Conservation (phyloP, 2,888 invertebrate species). For the Nomada ruficornis region DNA sequence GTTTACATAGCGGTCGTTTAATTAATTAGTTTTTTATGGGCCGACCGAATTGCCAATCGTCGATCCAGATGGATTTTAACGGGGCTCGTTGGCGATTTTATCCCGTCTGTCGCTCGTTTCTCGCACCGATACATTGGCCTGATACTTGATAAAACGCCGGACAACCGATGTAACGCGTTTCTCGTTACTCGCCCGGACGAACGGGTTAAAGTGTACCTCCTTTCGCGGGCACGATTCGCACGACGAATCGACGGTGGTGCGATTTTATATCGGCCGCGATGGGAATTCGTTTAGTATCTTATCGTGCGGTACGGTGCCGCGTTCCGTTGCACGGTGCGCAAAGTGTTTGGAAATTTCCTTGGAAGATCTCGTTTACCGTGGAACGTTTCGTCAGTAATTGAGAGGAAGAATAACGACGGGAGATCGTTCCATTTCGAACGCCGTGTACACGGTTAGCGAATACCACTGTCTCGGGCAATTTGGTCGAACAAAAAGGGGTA, state of each 20-base stretch:
- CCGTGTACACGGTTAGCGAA: slow-evolving; percentile 18
- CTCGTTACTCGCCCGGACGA: neutral
- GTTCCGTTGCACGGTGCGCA: neutral
- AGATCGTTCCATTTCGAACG: slow-evolving; percentile 13
- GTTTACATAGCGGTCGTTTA: slow-evolving; percentile 62
- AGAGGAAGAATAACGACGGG: neutral
- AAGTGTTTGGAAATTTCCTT: neutral
- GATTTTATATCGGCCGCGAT: too few relatives aligned
- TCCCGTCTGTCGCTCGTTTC: slow-evolving; percentile 38
- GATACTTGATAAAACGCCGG: slow-evolving; percentile 9
- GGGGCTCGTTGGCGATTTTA: slow-evolving; percentile 23
- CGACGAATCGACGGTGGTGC: neutral
- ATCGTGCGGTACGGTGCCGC: neutral
- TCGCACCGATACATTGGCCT: slow-evolving; percentile 27
- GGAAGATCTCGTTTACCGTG: neutral
- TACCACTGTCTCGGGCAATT: slow-evolving; percentile 24
- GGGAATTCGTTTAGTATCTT: neutral
- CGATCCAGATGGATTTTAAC: slow-evolving; percentile 41
- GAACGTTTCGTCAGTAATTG: neutral
- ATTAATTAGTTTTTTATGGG: slow-evolving; percentile 67
- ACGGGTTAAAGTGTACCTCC: too few relatives aligned
- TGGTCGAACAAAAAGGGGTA: neutral
- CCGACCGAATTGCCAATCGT: slow-evolving; percentile 50
- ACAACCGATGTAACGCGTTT: neutral
- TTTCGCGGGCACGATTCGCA: neutral